Evolutionary conservation across 2,797 vertebrate genomes (phyloP), one percentile per base, ranked within the genome.

Genomic region (Clamator glandarius): DNA sequence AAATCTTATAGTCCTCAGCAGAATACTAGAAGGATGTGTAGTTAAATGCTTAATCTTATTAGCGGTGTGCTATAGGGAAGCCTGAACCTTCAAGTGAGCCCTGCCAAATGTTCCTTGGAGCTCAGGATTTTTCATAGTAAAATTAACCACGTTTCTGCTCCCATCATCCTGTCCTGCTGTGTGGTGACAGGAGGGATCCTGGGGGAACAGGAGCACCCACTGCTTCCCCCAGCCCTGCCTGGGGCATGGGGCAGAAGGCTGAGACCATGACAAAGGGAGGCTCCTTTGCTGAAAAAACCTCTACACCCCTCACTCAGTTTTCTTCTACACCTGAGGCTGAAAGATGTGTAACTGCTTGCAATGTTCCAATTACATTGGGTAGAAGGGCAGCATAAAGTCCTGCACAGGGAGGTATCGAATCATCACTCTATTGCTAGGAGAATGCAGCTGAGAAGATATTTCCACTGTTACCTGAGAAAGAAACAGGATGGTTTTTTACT

Each of bases 21-120:
- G 76, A 93, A 87, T 88, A 75, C 80, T 54, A 89, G 91, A 50
- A 84, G 61, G 63, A 94, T 64, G 23, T 61, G 44, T 46, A 21
- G 35, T 61, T 95, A 87, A 87, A 95, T 39, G 52, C 83, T 88
- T 94, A 88, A 93, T 90, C 87, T 95, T 81, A 89, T 89, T 92
- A 97, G 74, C 88, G 51, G 0, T 29, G 48, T 88, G 90, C 90
- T 85, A 24, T 67, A 83, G 68, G 64, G 74, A 89, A 94, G 85
- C 54, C 77, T 89, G 72, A 95, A 70, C 90, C 90, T 95, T 78
- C 69, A 67, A 90, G 85, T 93, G 91, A 95, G 76, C 88, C 80
- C 73, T 85, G 73, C 76, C 87, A 95, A 89, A 55, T 69, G 39
- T 89, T 96, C n/a, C 0, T 7, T 74, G 48, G 75, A 78, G 83